These are phyloP conservation scores for Peromyscus polionotus DNA, from an alignment of 2,113 vertebrate species.

Conservation along the genomic window DNA sequence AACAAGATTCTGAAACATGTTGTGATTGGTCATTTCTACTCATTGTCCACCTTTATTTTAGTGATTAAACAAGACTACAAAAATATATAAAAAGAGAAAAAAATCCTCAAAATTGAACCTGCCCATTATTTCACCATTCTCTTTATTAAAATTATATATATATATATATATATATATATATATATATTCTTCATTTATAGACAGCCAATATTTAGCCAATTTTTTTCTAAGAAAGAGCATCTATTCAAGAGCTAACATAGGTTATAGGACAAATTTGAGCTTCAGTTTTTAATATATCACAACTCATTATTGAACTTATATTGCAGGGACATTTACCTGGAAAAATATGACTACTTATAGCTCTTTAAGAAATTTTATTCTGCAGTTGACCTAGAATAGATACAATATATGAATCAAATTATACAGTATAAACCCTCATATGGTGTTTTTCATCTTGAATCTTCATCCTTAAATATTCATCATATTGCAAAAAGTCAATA, in stretches of 20 bases:
- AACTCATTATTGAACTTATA: background rate
- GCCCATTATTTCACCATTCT: background rate
- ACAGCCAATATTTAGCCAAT: background rate
- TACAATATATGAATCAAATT: background rate
- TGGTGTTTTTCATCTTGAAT: slow-evolving; percentile 25
- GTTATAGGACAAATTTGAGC: slow-evolving; percentile 27
- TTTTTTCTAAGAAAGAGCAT: slow-evolving; percentile 26
- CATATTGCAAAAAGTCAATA: background rate
- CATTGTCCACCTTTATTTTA: background rate
- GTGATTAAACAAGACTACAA: background rate
- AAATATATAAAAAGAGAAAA: background rate
- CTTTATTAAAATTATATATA: background rate
- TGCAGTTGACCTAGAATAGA: background rate
- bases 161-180: background rate
- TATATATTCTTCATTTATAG: background rate
- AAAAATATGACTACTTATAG: background rate
- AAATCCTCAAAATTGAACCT: background rate
- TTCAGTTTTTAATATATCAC: background rate
- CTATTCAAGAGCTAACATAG: slow-evolving; percentile 37
- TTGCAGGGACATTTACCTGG: background rate
- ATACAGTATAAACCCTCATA: background rate
- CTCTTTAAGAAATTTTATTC: slow-evolving; percentile 34
- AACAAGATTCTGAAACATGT: background rate
- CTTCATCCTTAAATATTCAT: background rate
- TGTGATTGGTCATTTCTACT: background rate